These are phyloP conservation scores for Flexamia atlantica DNA, from an alignment of 2,888 invertebrate genomes.

Conservation along the genomic window DNA sequence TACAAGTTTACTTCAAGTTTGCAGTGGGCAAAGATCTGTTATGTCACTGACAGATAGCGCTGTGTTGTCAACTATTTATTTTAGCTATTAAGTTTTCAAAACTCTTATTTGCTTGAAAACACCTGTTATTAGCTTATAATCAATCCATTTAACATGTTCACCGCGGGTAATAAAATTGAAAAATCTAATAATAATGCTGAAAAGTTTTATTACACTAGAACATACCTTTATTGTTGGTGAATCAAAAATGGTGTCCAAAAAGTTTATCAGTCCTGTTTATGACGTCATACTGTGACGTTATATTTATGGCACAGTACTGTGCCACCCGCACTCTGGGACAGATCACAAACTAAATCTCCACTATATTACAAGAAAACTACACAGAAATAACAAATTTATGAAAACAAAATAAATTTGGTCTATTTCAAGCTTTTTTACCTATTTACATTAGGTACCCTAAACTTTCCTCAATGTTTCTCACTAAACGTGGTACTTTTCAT, in stretches of 20 bases:
- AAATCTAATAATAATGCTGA: not conserved
- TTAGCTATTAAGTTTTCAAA: too few species aligned
- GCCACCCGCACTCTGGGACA: not conserved
- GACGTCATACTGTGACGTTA: constrained; percentile 3
- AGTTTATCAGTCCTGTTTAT: not conserved
- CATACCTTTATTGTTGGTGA: not conserved
- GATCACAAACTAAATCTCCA: not conserved
- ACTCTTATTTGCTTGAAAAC: too few species aligned
- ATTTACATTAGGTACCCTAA: not conserved
- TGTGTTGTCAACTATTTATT: too few species aligned
- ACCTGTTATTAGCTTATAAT: too few species aligned
- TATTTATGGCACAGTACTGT: constrained; percentile 1
- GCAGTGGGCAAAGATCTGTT: too few species aligned
- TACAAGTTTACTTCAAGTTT: too few species aligned
- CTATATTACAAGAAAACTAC: not conserved
- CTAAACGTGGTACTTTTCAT: constrained; percentile 13
- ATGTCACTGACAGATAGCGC: too few species aligned
- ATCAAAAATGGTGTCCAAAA: not conserved
- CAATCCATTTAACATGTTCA: not conserved
- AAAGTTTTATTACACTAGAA: not conserved
- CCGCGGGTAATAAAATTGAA: not conserved
- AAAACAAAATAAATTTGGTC: not conserved
- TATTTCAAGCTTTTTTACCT: not conserved
- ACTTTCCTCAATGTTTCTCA: not conserved
- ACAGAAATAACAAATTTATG: not conserved